Conservation (phyloP, 30 jellyfish, hydroid and myxozoan species). For the Pelagia noctiluca region DNA sequence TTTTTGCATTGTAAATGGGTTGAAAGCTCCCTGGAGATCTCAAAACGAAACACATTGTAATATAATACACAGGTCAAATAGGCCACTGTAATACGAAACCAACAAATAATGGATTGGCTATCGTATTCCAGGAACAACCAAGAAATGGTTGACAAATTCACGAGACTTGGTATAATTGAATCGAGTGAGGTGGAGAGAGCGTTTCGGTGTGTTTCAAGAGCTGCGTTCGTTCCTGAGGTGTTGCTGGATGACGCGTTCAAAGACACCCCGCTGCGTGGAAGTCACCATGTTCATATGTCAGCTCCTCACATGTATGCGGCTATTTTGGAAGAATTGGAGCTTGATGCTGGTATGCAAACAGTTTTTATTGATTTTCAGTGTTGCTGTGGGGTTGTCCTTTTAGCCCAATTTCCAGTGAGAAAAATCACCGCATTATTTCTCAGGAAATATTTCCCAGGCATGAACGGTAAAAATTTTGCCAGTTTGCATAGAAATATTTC, state of each 20-base stretch:
- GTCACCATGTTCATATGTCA: conserved; percentile 92
- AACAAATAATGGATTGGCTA: conserved; percentile 85
- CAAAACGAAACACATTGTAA: too few species aligned
- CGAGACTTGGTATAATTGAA: conserved; percentile 80
- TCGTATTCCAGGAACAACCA: conserved; percentile 63
- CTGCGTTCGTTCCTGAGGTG: conserved; percentile 96
- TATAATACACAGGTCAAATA: too few species aligned
- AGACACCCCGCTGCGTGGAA: conserved; percentile 94
- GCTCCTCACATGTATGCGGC: conserved; percentile 99
- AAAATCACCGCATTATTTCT: too few species aligned
- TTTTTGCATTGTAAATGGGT: too few species aligned
- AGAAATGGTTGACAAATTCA: conserved; percentile 93
- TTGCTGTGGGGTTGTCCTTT: too few species aligned
- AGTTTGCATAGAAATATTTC: too few species aligned
- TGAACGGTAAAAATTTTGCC: too few species aligned
- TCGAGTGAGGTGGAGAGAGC: conserved; percentile 95
- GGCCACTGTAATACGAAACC: too few species aligned
- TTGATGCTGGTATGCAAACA: conserved; percentile 85
- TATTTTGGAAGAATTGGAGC: conserved; percentile 89
- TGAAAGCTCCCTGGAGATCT: too few species aligned
- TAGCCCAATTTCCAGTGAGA: too few species aligned
- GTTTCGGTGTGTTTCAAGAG: conserved; percentile 96
- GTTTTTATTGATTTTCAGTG: neutral
- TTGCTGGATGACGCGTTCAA: conserved; percentile 80
- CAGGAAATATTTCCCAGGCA: too few species aligned